A percentile compares a stretch with the other conserved stretches of the same genome.
Conservation (phyloP, 2,113 vertebrate species). For the Macrotis lagotis region DNA sequence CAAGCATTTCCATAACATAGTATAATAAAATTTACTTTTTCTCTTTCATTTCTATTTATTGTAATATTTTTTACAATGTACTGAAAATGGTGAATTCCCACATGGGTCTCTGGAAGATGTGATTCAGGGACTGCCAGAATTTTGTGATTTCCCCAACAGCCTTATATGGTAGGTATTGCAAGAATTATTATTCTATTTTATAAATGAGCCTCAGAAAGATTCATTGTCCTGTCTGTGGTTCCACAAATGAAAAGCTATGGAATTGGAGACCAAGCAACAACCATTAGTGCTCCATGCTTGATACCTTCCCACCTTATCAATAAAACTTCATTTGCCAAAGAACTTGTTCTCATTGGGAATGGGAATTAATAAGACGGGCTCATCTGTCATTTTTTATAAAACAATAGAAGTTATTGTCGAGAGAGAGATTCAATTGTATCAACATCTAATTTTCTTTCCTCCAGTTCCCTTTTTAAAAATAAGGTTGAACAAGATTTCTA, state of each 20-base stretch:
- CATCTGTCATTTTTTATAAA: background rate
- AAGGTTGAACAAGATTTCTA: background rate
- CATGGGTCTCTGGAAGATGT: background rate
- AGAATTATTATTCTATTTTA: background rate
- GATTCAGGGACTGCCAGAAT: background rate
- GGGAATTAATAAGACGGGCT: background rate
- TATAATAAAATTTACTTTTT: background rate
- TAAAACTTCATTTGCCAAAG: background rate
- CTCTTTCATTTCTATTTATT: background rate
- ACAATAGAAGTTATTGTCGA: background rate
- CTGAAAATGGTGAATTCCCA: background rate
- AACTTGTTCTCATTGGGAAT: background rate
- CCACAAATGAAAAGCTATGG: background rate
- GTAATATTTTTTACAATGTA: background rate
- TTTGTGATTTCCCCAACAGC: background rate
- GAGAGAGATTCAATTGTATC: background rate
- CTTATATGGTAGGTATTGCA: background rate
- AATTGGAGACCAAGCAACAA: background rate
- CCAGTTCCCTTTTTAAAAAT: background rate
- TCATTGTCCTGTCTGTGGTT: background rate
- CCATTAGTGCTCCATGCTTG: background rate
- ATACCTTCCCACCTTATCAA: background rate
- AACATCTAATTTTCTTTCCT: background rate
- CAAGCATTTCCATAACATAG: background rate
- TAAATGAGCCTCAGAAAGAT: background rate